Percentiles rank a stretch among this genome's conserved stretches.
phyloP scores from a whole-genome alignment of 2,797 vertebrate genomes.

The Rhynchotus rufescens region DNA sequence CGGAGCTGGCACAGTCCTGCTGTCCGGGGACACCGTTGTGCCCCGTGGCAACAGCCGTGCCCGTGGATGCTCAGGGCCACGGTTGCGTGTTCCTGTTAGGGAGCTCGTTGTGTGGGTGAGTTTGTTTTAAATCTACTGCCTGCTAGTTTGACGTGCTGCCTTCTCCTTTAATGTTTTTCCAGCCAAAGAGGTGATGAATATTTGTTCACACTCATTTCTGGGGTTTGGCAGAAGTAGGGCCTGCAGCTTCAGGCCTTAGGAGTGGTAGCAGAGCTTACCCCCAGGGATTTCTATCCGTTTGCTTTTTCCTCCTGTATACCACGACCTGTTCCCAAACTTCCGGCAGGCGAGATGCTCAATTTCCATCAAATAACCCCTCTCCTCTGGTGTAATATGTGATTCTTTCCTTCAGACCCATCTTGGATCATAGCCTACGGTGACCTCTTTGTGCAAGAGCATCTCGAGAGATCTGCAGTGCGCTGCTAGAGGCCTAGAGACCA shows the following conservation, averaged over 20 bases:
- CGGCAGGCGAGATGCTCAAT: background rate
- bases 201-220: background rate
- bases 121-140: background rate
- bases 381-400: background rate
- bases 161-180: background rate
- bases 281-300: fast-evolving
- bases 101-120: background rate
- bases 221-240: background rate
- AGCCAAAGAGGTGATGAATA: background rate
- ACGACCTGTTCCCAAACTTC: background rate
- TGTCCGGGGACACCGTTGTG: too few relatives aligned
- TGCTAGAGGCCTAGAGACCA: background rate
- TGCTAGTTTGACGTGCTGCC: background rate
- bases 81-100: too few relatives aligned
- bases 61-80: too few relatives aligned
- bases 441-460: background rate
- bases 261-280: background rate
- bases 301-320: background rate
- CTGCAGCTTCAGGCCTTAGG: background rate
- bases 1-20: too few relatives aligned
- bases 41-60: too few relatives aligned
- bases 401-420: background rate
- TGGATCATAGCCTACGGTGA: background rate
- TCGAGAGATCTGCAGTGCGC: background rate
- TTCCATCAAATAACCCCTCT: background rate